phyloP scores from a whole-genome alignment of 2,113 vertebrate genomes.

The Rhombomys opimus region DNA sequence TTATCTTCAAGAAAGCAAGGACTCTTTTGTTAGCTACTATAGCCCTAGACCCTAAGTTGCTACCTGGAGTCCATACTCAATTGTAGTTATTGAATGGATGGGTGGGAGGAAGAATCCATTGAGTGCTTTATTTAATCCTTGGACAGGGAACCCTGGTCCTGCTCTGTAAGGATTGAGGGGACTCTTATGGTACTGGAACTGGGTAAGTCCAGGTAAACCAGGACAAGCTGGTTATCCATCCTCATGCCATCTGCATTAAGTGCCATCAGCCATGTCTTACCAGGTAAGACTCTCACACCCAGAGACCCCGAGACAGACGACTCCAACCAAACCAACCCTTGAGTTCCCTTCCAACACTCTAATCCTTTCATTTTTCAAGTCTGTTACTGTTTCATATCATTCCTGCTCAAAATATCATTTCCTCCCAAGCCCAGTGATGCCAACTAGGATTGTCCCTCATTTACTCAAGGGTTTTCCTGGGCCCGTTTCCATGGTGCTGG shows the following conservation, averaged over 20 bases:
- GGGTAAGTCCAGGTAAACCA: not conserved
- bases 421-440: not conserved
- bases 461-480: not conserved
- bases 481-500: not conserved
- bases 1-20: not conserved
- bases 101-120: not conserved
- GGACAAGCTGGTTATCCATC: not conserved
- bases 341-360: not conserved
- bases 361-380: not conserved
- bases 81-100: not conserved
- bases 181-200: not conserved
- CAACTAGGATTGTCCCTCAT: no score
- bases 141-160: not conserved
- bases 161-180: not conserved
- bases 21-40: not conserved
- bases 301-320: not conserved
- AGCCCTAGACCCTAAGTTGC: not conserved
- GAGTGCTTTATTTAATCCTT: not conserved
- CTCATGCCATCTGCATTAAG: not conserved
- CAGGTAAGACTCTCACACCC: slow-evolving; percentile 7
- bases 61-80: not conserved
- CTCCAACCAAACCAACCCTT: not conserved
- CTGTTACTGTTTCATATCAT: not conserved
- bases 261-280: not conserved
- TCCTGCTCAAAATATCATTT: not conserved